Evolutionary conservation across 2,113 vertebrate species (phyloP).

Genomic region (Xiphorhynchus elegans): DNA sequence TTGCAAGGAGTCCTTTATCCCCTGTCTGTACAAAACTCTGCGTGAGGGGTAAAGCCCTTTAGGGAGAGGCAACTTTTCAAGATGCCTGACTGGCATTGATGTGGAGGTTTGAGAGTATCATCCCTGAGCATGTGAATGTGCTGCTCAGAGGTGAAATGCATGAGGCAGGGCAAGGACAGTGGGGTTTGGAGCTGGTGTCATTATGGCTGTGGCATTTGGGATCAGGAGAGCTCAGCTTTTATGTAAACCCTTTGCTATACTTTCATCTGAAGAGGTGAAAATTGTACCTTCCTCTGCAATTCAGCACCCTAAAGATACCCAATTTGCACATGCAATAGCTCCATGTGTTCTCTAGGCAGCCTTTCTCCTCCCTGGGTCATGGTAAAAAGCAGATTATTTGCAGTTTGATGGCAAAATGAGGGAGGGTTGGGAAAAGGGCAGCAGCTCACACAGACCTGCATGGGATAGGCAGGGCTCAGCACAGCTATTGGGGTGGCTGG

Average conservation of each 20-base stretch:
- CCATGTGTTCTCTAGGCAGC: neutral
- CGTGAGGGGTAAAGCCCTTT: neutral
- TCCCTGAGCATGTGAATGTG: rapidly evolving
- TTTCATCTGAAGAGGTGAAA: neutral
- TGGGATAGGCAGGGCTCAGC: neutral
- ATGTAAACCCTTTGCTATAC: neutral
- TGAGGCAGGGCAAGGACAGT: neutral
- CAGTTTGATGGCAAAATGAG: neutral
- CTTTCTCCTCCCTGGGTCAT: neutral
- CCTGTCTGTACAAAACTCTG: neutral
- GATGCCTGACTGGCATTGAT: neutral
- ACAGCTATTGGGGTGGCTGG: neutral
- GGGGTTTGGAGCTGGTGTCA: neutral
- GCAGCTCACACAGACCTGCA: neutral
- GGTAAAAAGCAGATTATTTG: neutral
- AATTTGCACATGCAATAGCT: neutral
- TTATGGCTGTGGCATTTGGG: neutral
- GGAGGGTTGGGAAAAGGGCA: neutral
- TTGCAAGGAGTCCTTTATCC: neutral
- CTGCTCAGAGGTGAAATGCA: neutral
- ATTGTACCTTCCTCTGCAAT: neutral
- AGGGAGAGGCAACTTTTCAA: neutral
- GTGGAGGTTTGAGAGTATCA: neutral
- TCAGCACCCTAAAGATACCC: neutral
- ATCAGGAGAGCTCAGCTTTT: neutral